Conservation (phyloP, 1,140 invertebrate species). For the Araneus ventricosus region DNA sequence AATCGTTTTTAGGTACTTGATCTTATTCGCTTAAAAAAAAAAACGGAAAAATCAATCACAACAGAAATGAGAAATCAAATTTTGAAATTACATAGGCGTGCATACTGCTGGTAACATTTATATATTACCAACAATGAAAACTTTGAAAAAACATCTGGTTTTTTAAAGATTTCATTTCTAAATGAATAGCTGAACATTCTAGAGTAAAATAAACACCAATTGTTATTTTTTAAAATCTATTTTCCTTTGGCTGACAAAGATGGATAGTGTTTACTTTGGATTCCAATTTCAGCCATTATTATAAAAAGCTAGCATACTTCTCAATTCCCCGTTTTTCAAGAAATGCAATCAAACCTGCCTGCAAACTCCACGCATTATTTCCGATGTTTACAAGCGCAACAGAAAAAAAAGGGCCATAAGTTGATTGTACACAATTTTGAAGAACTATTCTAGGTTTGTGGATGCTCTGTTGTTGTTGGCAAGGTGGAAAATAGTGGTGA, state of each 20-base stretch:
- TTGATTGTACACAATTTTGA: too few species aligned
- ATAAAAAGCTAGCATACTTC: not conserved
- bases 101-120: not conserved
- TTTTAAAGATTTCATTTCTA: not conserved
- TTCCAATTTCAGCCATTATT: not conserved
- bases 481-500: not conserved
- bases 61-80: too few species aligned
- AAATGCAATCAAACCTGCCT: too few species aligned
- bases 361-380: too few species aligned
- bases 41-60: too few species aligned
- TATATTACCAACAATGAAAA: not conserved
- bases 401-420: too few species aligned
- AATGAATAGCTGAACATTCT: not conserved
- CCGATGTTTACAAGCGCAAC: too few species aligned
- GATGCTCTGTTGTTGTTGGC: not conserved
- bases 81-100: too few species aligned
- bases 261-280: not conserved
- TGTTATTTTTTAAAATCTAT: not conserved
- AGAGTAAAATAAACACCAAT: too few species aligned
- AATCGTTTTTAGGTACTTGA: too few species aligned
- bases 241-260: not conserved
- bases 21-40: too few species aligned
- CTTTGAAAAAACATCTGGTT: not conserved
- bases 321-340: not conserved
- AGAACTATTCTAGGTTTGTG: not conserved